phyloP scores from a whole-genome alignment of 2,888 invertebrate genomes.

The Xanthostigma xanthostigma region DNA sequence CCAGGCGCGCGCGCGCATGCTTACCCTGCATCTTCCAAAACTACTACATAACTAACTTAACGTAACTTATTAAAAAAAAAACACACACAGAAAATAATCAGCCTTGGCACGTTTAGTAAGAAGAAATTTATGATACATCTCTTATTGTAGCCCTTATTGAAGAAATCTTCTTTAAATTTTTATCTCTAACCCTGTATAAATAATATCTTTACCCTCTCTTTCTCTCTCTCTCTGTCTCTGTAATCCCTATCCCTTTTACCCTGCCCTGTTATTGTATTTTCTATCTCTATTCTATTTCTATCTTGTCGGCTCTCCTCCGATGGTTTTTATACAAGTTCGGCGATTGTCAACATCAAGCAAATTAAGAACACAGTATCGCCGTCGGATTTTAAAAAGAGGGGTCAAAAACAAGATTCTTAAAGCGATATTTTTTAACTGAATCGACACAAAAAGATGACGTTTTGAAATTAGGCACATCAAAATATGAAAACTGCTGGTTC shows the following conservation, averaged over 20 bases:
- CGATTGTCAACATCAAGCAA: too few relatives aligned
- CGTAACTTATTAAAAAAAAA: not conserved
- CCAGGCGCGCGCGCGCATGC: slow-evolving; percentile 9
- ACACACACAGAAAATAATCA: not conserved
- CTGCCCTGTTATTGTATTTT: too few relatives aligned
- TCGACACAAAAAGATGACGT: too few relatives aligned
- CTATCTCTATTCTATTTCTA: not conserved
- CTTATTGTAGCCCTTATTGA: not conserved
- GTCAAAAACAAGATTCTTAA: too few relatives aligned
- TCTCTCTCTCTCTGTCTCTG: not conserved
- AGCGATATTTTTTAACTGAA: too few relatives aligned
- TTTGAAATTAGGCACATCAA: too few relatives aligned
- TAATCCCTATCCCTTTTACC: too few relatives aligned
- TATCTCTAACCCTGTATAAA: not conserved
- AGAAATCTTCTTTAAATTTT: not conserved
- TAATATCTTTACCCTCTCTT: not conserved
- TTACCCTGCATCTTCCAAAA: slow-evolving; percentile 10
- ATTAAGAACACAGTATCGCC: too few relatives aligned
- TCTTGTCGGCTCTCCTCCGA: not conserved
- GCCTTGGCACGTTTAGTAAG: not conserved
- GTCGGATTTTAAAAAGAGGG: too few relatives aligned
- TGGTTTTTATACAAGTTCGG: too few relatives aligned
- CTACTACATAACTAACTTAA: slow-evolving; percentile 1
- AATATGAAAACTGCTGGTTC: too few relatives aligned
- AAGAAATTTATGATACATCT: not conserved